Conservation (phyloP, 2,113 vertebrate species). For the Oostethus manadensis region DNA sequence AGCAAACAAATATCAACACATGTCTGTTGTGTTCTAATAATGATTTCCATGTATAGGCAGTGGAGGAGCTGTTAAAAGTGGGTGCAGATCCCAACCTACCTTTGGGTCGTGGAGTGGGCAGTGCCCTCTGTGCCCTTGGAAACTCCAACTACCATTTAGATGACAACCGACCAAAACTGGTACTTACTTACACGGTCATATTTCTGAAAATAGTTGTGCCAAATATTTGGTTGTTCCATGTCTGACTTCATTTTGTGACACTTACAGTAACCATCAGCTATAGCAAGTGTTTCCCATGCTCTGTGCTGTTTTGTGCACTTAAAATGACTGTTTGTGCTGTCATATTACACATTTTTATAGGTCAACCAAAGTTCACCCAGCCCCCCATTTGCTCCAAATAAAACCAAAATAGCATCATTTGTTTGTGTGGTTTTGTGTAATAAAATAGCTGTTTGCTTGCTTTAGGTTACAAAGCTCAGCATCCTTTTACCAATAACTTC, state of each 20-base stretch:
- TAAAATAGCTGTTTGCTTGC: no score
- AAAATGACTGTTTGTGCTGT: no score
- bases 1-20: slow-evolving; percentile 8
- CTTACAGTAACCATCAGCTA: background rate
- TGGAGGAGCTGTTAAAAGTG: slow-evolving; percentile 73
- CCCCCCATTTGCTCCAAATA: no score
- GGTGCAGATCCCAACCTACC: slow-evolving; percentile 79
- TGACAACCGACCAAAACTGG: slow-evolving; percentile 70
- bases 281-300: no score
- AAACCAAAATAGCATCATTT: no score
- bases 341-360: no score
- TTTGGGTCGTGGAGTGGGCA: slow-evolving; percentile 70
- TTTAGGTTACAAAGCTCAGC: no score
- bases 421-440: no score
- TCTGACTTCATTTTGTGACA: background rate
- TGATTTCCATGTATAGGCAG: slow-evolving; percentile 61
- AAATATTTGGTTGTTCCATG: background rate
- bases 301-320: no score
- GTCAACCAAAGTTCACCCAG: no score
- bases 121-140: slow-evolving; percentile 70
- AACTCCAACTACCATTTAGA: slow-evolving; percentile 68
- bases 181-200: slow-evolving; percentile 29
- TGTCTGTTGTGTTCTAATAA: background rate
- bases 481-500: no score
- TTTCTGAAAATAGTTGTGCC: background rate